A percentile compares a stretch with the other conserved stretches of the same genome.
These are phyloP conservation scores for Triops longicaudatus DNA, from an alignment of 1,140 invertebrate species.

Conservation along the genomic window DNA sequence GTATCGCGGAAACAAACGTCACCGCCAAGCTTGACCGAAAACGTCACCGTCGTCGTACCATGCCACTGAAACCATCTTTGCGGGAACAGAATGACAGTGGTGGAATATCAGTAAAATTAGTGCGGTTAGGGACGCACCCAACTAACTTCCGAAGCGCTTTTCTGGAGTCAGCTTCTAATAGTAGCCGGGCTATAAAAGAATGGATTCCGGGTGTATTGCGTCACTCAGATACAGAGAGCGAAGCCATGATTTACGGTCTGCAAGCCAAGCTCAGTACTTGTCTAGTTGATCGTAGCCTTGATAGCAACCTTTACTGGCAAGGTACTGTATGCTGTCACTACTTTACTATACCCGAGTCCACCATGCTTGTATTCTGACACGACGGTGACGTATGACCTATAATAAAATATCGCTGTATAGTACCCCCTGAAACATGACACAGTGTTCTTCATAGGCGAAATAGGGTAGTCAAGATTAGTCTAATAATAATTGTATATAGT, in stretches of 20 bases:
- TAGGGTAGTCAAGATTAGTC: too few species aligned
- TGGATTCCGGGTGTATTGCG: background rate
- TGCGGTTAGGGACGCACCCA: background rate
- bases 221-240: background rate
- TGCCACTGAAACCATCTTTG: background rate
- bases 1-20: background rate
- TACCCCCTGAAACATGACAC: too few species aligned
- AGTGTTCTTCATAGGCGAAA: too few species aligned
- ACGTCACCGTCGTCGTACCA: background rate
- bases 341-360: background rate
- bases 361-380: background rate
- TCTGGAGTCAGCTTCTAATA: background rate
- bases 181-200: background rate
- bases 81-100: background rate
- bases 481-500: too few species aligned
- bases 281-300: background rate
- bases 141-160: background rate
- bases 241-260: background rate
- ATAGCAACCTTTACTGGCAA: slow-evolving; percentile 8
- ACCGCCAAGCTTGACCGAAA: background rate
- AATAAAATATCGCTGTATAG: too few species aligned
- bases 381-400: background rate
- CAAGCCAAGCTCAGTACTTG: background rate
- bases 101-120: background rate
- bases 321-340: background rate